A percentile compares a stretch with the other conserved stretches of the same genome.
phyloP scores from a whole-genome alignment of 2,888 invertebrate genomes.

The Agrochola litura region DNA sequence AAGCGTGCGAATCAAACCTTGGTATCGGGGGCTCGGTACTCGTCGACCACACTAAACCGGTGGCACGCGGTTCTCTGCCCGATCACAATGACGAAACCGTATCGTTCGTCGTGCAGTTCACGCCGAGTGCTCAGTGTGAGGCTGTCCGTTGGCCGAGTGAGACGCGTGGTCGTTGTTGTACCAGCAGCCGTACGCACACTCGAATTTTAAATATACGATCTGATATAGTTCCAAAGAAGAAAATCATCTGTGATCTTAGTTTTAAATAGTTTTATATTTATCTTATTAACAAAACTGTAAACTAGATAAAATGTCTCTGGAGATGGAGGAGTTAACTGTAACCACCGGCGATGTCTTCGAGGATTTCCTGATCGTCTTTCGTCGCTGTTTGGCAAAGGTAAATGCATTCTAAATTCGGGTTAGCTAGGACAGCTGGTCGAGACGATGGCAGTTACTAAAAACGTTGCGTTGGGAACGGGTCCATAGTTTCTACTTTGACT shows the following conservation, averaged over 20 bases:
- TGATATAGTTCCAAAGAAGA: slow-evolving; percentile 85
- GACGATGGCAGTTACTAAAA: slow-evolving; percentile 72
- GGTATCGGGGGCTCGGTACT: slow-evolving; percentile 66
- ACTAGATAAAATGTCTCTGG: slow-evolving; percentile 91
- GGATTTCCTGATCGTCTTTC: slow-evolving; percentile 93
- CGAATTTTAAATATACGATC: slow-evolving; percentile 82
- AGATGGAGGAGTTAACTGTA: slow-evolving; percentile 91
- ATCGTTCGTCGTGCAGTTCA: slow-evolving; percentile 60
- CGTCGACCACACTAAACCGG: slow-evolving; percentile 74
- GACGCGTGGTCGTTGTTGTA: slow-evolving; percentile 71
- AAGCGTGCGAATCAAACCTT: slow-evolving; percentile 47
- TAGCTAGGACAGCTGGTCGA: slow-evolving; percentile 71
- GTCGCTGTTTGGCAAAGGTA: slow-evolving; percentile 93
- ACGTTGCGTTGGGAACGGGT: slow-evolving; percentile 66
- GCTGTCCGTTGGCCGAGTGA: slow-evolving; percentile 72
- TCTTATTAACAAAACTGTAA: slow-evolving; percentile 72
- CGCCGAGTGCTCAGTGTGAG: slow-evolving; percentile 76
- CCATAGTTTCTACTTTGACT: slow-evolving; percentile 50
- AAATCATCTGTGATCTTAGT: slow-evolving; percentile 84
- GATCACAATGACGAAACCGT: slow-evolving; percentile 74
- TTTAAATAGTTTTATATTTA: slow-evolving; percentile 73
- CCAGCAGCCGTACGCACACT: slow-evolving; percentile 75
- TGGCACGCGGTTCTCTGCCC: slow-evolving; percentile 77
- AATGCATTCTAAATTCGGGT: slow-evolving; percentile 86
- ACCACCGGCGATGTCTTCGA: slow-evolving; percentile 93